Base-by-base conservation (phyloP, 2,797 vertebrate genomes). In the Anolis apletophallus region DNA sequence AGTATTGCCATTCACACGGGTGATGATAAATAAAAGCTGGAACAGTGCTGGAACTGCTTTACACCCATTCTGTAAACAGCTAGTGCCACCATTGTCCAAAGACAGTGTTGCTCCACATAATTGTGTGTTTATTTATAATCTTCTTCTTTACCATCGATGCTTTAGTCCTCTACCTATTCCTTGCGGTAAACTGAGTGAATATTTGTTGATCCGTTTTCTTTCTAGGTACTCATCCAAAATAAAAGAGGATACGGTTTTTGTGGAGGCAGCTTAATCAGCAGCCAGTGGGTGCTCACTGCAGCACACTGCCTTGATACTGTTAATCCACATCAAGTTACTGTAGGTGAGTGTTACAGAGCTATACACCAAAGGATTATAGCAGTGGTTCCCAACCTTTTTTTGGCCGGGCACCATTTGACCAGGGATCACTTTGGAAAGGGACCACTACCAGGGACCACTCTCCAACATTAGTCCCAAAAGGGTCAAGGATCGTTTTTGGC, bases 1-100 rank as follows among this genome's bases (percentile, higher is more conserved):
- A 96, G 96, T 97, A 92, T 95, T 97, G 96, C 96, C 96, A 96
- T 94, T 97, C 96, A 97, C 97, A 93, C 94, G 94, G 97, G 96
- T 97, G 96, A 97, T 97, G 96, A 96, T 96, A 96, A 97, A 96
- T 95, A 97, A 97, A 6, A 7, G 7, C 46, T 46, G 46, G 46
- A 46, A 46, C 69, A 84, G 21, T 59, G 40, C 32, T 80, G 14
- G 40, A 32, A 83, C 61, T 29, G 29, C 61, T 19, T 64, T 64
- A 64, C 8, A 10, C 23, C n/a, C 2, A 73, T n/a, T 29, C 10
- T 61, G 14, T 50, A 52, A 59, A 71, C 29, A 74, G 14, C 14
- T n/a, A n/a, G 10, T 34, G 6, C 36, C 46, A 9, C 40, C 46
- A 26, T 6, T 26, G 26, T 40, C 61, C 32, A 74, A 74, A 29